Evolutionary conservation across 2,888 invertebrate species (phyloP).

Genomic region (Hipparchia semele): DNA sequence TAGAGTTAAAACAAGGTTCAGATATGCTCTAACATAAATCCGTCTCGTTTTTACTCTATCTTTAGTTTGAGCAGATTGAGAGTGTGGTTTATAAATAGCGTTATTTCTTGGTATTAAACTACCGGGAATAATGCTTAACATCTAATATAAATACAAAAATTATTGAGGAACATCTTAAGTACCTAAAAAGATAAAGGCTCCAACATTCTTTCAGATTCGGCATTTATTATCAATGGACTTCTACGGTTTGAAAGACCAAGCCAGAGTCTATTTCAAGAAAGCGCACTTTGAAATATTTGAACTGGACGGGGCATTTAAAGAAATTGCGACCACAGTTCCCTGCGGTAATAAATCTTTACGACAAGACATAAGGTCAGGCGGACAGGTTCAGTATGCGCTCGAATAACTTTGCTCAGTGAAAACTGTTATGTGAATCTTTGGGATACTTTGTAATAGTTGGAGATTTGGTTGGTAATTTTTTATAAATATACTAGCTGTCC

Average conservation of each 20-base stretch:
- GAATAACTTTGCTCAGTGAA: conserved; percentile 5
- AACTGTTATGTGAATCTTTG: conserved; percentile 6
- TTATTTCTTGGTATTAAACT: no score
- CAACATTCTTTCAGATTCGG: no score
- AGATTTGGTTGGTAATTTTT: neutral
- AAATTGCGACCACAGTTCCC: conserved; percentile 15
- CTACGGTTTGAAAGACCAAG: neutral
- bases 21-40: no score
- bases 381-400: conserved; percentile 5
- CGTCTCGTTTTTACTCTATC: no score
- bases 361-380: conserved; percentile 15
- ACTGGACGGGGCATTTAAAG: conserved; percentile 18
- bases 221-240: neutral
- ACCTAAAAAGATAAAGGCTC: no score
- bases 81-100: no score
- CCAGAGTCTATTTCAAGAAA: conserved; percentile 8
- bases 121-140: no score
- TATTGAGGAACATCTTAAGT: no score
- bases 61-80: no score
- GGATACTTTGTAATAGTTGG: neutral
- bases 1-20: no score
- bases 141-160: no score
- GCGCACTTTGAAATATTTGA: conserved; percentile 3
- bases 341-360: conserved; percentile 12
- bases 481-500: neutral